A percentile compares a stretch with the other conserved stretches of the same genome.
phyloP scores from a whole-genome alignment of 2,797 vertebrate species.

The Neomorphus geoffroyi region DNA sequence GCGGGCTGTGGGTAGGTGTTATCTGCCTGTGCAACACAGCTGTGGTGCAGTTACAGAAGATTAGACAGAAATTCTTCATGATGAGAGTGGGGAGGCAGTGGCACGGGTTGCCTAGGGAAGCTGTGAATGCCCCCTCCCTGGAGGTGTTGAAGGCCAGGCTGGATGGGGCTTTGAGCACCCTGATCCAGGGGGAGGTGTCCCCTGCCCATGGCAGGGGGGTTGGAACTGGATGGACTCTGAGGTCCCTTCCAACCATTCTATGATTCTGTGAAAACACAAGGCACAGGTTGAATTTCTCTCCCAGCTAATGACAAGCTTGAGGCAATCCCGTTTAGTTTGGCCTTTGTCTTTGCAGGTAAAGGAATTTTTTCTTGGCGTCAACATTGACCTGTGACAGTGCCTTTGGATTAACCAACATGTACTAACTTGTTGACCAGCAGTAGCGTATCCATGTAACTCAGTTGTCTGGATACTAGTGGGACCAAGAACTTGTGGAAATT shows the following conservation, averaged over 20 bases:
- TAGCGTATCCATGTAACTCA: rapidly evolving
- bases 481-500: background rate
- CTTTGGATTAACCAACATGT: background rate
- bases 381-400: background rate
- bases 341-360: background rate
- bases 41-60: background rate
- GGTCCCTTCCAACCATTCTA: too few relatives aligned
- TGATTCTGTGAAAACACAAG: background rate
- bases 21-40: background rate
- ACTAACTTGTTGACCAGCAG: background rate
- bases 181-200: too few relatives aligned
- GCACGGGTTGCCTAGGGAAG: too few relatives aligned
- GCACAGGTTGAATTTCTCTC: background rate
- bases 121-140: too few relatives aligned
- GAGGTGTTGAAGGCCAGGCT: too few relatives aligned
- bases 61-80: too few relatives aligned
- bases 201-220: too few relatives aligned
- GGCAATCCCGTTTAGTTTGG: background rate
- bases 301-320: background rate
- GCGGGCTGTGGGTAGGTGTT: constrained; percentile 82
- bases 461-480: background rate
- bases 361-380: background rate
- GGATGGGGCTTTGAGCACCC: too few relatives aligned
- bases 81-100: too few relatives aligned
- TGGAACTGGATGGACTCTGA: too few relatives aligned